Evolutionary conservation across 2,888 invertebrate species (phyloP), one percentile per base, ranked within the genome.

Genomic region (Drosophila greeni): DNA sequence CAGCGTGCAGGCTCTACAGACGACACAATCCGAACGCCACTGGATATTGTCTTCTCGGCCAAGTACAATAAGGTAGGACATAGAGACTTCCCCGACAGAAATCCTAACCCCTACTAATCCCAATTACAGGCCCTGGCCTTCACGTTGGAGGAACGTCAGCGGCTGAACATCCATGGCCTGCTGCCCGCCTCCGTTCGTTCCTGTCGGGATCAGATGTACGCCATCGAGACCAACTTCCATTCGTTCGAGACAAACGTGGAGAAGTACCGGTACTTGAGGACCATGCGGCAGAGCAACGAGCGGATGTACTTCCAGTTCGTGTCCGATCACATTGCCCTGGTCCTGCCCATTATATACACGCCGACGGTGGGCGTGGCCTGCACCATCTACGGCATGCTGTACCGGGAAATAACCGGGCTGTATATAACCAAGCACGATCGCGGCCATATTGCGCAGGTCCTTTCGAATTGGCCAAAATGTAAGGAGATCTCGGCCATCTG

Each of bases 271-370:
- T 98, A 96, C 87, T 91, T 99, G 39, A 94, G 95, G 90, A 93
- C 94, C 2, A 34, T 78, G 43, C 52, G 73, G 93, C 96, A 97
- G 84, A 93, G 97, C 72, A 97, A 99, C 87, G 98, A 99, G 88
- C 94, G 94, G 76, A 91, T 99, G 23, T 99, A 98, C 90, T 99
- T 95, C 88, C 92, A 95, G 8, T 92, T 97, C 49, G 89, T 98
- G 36, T 91, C 92, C 23, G 94, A 95, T 75, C 92, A 97, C 86
- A 94, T 97, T 7, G 92, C 94, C 33, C 92, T 94, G 54, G 92
- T 96, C 91, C 95, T 99, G 95, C 99, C 98, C 0, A 91, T 98
- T 55, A 96, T 99, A 20, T 99, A 99, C 90, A 99, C 99, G 0
- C 98, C 99, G 0, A 97, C 97, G 0, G 98, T 99, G 18, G 98